A percentile compares a stretch with the other conserved stretches of the same genome.
Conservation (phyloP, 2,113 vertebrate genomes). For the Shinisaurus crocodilurus region DNA sequence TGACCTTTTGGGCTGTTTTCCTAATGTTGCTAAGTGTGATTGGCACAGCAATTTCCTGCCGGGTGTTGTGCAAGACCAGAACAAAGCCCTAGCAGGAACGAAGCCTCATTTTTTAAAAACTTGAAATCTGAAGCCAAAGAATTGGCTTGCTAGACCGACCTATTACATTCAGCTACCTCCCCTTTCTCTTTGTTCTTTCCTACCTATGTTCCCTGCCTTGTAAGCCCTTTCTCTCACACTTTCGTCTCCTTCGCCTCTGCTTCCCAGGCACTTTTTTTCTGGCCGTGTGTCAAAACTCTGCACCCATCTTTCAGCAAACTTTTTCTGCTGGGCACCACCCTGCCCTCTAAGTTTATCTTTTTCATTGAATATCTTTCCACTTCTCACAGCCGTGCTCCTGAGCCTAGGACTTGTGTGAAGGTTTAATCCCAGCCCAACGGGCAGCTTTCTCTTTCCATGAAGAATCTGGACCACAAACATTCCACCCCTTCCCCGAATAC, state of each 20-base stretch:
- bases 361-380: background rate
- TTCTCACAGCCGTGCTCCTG: background rate
- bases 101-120: constrained; percentile 27
- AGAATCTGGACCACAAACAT: background rate
- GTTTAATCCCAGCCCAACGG: background rate
- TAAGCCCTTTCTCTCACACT: background rate
- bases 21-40: constrained; percentile 48
- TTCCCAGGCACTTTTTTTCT: background rate
- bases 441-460: background rate
- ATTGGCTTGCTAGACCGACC: background rate
- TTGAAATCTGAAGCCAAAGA: background rate
- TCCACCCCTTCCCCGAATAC: background rate
- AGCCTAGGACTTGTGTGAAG: background rate
- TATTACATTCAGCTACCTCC: too few species aligned
- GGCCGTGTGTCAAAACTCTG: background rate
- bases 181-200: background rate
- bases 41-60: constrained; percentile 48
- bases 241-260: background rate
- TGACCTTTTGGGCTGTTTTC: constrained; percentile 46
- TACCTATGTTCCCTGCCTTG: background rate
- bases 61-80: background rate
- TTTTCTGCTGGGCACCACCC: background rate
- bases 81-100: constrained; percentile 39
- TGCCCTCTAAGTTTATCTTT: background rate
- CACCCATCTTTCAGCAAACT: background rate